These are phyloP conservation scores for Agrotis exclamationis DNA, from an alignment of 2,888 invertebrate genomes.

Conservation along the genomic window DNA sequence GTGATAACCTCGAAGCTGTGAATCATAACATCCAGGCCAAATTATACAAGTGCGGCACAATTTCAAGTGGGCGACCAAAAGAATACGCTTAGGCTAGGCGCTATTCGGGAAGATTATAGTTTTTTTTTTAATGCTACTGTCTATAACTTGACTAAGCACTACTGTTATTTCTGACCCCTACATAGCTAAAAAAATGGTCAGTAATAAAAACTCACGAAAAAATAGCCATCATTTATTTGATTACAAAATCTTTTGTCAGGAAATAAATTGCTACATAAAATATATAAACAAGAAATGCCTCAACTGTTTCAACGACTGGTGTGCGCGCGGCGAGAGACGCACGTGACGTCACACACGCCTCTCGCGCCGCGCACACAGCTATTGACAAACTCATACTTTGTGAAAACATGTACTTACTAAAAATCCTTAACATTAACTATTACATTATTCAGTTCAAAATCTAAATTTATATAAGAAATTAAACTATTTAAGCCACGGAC, in stretches of 20 bases:
- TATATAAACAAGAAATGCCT: slow-evolving; percentile 87
- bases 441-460: slow-evolving; percentile 77
- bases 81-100: too few relatives aligned
- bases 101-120: too few relatives aligned
- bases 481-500: slow-evolving; percentile 71
- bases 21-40: too few relatives aligned
- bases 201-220: slow-evolving; percentile 72
- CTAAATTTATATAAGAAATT: slow-evolving; percentile 70
- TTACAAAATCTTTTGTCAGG: slow-evolving; percentile 89
- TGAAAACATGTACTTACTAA: slow-evolving; percentile 74
- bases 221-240: slow-evolving; percentile 90
- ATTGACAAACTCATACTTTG: slow-evolving; percentile 67
- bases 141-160: too few relatives aligned
- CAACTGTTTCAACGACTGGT: slow-evolving; percentile 72
- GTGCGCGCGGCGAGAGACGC: slow-evolving; percentile 44
- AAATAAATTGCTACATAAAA: slow-evolving; percentile 89
- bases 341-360: slow-evolving; percentile 12
- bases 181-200: not conserved
- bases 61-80: too few relatives aligned
- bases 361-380: slow-evolving; percentile 26
- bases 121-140: too few relatives aligned
- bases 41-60: too few relatives aligned
- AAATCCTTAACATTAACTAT: slow-evolving; percentile 73
- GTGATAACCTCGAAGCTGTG: too few relatives aligned
- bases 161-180: too few relatives aligned